Evolutionary conservation across 1,140 invertebrate species (phyloP).

Genomic region (Condylostylus longicornis): DNA sequence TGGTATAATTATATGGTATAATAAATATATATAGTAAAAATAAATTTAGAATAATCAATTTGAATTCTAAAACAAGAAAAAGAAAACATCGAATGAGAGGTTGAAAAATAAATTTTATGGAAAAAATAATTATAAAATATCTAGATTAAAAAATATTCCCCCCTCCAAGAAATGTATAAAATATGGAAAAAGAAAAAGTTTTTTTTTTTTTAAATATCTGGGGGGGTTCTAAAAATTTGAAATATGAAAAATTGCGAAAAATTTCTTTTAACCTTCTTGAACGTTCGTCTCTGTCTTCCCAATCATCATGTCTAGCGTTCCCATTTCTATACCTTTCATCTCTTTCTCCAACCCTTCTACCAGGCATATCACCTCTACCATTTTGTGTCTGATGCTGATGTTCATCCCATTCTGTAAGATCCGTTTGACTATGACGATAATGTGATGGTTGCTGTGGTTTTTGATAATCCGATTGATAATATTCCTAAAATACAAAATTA

Average conservation of each 20-base stretch:
- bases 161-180: too few species aligned
- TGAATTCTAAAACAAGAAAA: too few species aligned
- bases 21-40: too few species aligned
- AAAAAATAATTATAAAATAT: too few species aligned
- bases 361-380: slow-evolving; percentile 19
- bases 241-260: not conserved
- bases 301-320: slow-evolving; percentile 26
- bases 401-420: slow-evolving; percentile 32
- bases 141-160: too few species aligned
- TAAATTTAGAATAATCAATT: too few species aligned
- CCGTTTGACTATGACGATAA: slow-evolving; percentile 30
- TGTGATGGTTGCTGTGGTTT: slow-evolving; percentile 19
- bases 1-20: too few species aligned
- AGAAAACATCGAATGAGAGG: too few species aligned
- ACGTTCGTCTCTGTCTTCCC: slow-evolving; percentile 20
- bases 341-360: slow-evolving; percentile 7
- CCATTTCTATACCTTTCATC: slow-evolving; percentile 23
- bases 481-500: slow-evolving; percentile 22
- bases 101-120: too few species aligned
- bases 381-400: slow-evolving; percentile 27
- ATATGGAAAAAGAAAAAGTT: too few species aligned
- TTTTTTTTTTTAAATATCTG: too few species aligned
- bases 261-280: slow-evolving; percentile 9
- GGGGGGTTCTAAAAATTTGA: too few species aligned
- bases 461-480: slow-evolving; percentile 28